phyloP scores from a whole-genome alignment of 1,140 invertebrate species.

The Heliconius melpomene region DNA sequence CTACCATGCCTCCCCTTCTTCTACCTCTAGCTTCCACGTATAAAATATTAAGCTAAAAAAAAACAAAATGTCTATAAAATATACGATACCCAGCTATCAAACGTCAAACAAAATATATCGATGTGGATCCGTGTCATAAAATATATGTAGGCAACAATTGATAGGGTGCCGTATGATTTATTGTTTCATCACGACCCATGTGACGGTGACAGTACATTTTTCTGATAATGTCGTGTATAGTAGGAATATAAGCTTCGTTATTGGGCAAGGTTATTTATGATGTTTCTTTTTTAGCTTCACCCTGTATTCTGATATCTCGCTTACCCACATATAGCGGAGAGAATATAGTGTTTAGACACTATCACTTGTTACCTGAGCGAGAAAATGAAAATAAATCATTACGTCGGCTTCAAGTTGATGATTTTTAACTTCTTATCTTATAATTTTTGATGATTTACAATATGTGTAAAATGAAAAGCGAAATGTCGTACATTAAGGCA shows the following conservation, averaged over 20 bases:
- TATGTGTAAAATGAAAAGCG: too few relatives aligned
- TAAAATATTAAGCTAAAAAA: too few relatives aligned
- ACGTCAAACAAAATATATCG: slow-evolving; percentile 7
- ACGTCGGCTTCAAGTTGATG: too few relatives aligned
- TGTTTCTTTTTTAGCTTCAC: neutral
- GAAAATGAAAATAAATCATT: too few relatives aligned
- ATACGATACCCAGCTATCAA: neutral
- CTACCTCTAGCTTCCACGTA: too few relatives aligned
- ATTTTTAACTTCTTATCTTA: too few relatives aligned
- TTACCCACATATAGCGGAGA: too few relatives aligned
- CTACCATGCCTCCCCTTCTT: too few relatives aligned
- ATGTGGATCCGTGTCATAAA: neutral
- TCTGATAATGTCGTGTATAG: neutral
- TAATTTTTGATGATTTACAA: too few relatives aligned
- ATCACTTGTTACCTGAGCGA: too few relatives aligned
- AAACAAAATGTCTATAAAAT: neutral
- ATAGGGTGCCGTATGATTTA: neutral
- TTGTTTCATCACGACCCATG: slow-evolving; percentile 7
- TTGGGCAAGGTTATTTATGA: neutral
- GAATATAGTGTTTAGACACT: too few relatives aligned
- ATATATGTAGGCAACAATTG: slow-evolving; percentile 12
- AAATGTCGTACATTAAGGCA: too few relatives aligned
- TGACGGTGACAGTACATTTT: slow-evolving; percentile 10
- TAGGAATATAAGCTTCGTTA: neutral
- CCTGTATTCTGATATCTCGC: neutral